These are phyloP conservation scores for Eunapius fragilis DNA, from an alignment of 37 sponge, comb jelly and placozoan genomes.

Conservation along the genomic window DNA sequence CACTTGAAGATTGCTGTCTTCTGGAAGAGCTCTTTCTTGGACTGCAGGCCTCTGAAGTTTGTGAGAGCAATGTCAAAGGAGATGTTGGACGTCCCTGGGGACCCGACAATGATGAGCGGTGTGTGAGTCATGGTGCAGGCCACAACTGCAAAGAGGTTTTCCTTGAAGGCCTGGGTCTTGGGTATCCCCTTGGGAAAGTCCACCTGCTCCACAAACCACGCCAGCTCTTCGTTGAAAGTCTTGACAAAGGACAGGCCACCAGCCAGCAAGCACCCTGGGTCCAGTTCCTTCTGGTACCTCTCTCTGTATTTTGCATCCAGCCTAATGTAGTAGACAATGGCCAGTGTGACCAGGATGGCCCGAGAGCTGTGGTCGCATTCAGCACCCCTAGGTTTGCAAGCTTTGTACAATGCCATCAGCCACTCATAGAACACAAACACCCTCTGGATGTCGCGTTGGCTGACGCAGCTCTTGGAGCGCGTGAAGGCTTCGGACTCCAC, in stretches of 20 bases:
- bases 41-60: conserved; percentile 87
- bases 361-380: conserved; percentile 15
- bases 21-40: conserved; percentile 59
- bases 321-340: conserved; percentile 83
- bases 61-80: conserved; percentile 86
- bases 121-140: conserved; percentile 78
- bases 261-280: background rate
- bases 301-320: conserved; percentile 62
- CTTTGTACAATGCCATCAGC: conserved; percentile 50
- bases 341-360: conserved; percentile 72
- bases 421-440: conserved; percentile 69
- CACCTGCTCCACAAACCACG: conserved; percentile 61
- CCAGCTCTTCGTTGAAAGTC: conserved; percentile 55
- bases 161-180: conserved; percentile 86
- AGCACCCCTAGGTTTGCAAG: conserved; percentile 14
- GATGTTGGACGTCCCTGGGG: conserved; percentile 91
- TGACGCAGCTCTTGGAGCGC: conserved; percentile 81
- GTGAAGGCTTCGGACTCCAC: conserved; percentile 39
- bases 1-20: conserved; percentile 71
- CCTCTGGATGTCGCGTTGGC: conserved; percentile 87
- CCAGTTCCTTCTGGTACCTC: conserved; percentile 30
- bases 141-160: conserved; percentile 89
- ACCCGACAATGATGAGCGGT: conserved; percentile 90
- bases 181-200: conserved; percentile 82
- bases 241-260: conserved; percentile 10